Base-by-base conservation (phyloP, 2,888 invertebrate species). In the Lasius fuliginosus region DNA sequence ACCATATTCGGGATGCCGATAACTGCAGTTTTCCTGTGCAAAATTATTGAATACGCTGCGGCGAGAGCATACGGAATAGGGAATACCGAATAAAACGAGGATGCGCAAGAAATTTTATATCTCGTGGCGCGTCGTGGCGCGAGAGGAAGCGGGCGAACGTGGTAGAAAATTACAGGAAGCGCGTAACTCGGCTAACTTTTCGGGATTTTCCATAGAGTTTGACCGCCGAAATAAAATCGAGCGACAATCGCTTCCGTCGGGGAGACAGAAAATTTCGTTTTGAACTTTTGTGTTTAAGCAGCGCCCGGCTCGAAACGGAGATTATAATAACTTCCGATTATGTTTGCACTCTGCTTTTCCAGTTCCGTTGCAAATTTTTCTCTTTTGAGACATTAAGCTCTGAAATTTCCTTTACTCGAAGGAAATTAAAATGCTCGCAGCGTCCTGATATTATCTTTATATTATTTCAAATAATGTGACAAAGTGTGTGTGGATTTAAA, bases 21-120 rank as follows among this genome's bases (percentile, higher is more conserved):
- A 81, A 81, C 73, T 71, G 79, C 73, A 60, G 79, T 71, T 60
- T 60, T 71, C 60, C 42, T 18, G 18, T 27, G 60, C 46, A 27
- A 81, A 71, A 81, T 81, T 71, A 81, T 71, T 60, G 71, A 71
- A 79, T 71, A 46, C 23, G 23, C 46, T 36, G 46, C 60, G 23
- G 33, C 60, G 60, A 71, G 79, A 60, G 71, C 46, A 30, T 18
- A 33, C 58, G 58, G 73, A 71, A 79, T 69, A 60, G 60, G n/a
- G 46, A 79, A 56, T 56, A 15, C 18, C 71, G 56, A 56, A 71
- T 81, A 42, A 71, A 71, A 79, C 46, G 79, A 46, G 46, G 33
- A 71, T 71, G 73, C 79, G 46, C 23, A n/a, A 60, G 73, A 81
- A 71, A 81, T 81, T 81, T 81, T 71, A 71, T 71, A 71, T 71